Evolutionary conservation across 2,888 invertebrate species (phyloP).

Genomic region (Cepaea hortensis): DNA sequence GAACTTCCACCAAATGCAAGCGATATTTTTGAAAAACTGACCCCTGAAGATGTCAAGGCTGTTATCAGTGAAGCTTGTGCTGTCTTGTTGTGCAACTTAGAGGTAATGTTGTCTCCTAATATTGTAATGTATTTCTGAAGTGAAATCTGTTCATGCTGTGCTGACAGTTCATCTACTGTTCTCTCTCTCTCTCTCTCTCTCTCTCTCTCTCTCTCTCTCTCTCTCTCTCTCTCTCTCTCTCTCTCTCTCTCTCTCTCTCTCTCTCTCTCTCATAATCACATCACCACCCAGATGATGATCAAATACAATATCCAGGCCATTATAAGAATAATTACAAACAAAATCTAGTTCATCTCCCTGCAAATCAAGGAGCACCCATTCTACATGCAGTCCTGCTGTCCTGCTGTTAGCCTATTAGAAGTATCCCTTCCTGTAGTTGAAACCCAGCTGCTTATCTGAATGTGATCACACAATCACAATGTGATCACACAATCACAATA

Average conservation of each 20-base stretch:
- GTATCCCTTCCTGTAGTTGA: too few species aligned
- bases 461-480: too few species aligned
- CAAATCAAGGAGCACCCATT: too few species aligned
- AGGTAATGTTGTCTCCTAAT: constrained; percentile 57
- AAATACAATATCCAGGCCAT: too few species aligned
- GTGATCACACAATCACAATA: too few species aligned
- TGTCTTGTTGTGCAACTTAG: constrained; percentile 67
- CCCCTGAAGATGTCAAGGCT: constrained; percentile 68
- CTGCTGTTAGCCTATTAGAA: too few species aligned
- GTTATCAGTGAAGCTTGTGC: constrained; percentile 70
- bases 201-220: not conserved
- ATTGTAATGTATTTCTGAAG: not conserved
- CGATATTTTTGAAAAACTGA: constrained; percentile 66
- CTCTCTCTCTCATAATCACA: too few species aligned
- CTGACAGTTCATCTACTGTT: not conserved
- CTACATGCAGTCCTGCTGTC: too few species aligned
- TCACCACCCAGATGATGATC: too few species aligned
- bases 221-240: not conserved
- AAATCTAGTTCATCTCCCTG: too few species aligned
- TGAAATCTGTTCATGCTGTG: not conserved
- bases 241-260: not conserved
- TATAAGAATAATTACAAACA: too few species aligned
- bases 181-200: not conserved
- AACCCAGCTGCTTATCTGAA: too few species aligned
- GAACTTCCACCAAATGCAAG: constrained; percentile 33